Evolutionary conservation across 2,797 vertebrate species (phyloP), one percentile per base, ranked within the genome.

Genomic region (Cyprinodon diabolis): DNA sequence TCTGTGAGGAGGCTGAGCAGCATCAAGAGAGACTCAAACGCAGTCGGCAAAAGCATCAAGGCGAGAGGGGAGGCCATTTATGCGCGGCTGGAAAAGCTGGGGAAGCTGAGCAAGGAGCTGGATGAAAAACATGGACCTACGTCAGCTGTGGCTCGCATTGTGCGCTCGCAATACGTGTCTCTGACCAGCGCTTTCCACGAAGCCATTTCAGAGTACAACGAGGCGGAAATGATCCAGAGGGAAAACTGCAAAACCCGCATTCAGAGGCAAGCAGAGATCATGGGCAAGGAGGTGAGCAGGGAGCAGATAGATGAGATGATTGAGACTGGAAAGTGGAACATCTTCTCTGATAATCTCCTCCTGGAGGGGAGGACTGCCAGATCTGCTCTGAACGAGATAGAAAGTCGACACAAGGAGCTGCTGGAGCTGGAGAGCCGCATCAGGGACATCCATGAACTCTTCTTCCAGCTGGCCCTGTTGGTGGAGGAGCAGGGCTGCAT

Each of bases 221-320:
- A 93, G 60, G 93, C 96, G 0, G 98, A 99, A 92, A 96, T 97
- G 96, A 90, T 86, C 58, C 97, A 98, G 79, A 91, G 95, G 68
- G 97, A 98, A 81, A 98, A 99, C 92, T 99, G 97, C 94, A 98
- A 97, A 94, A 95, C 94, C 30, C 96, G 97, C 77, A 99, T 99
- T 87, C 97, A 97, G 92, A 93, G 98, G 71, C 97, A 99, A 77
- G 95, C 98, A 0, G 96, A 98, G 93, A 99, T 99, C 88, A 96
- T 99, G 98, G 97, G 98, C 75, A 96, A 95, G 85, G 97, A 98
- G 51, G 93, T 99, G 77, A 97, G 93, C 68, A 86, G 95, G 12
- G 95, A 96, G 69, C 96, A 99, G 94, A 96, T 99, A 3, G 97
- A 99, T 57, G 96, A 98, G 81, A 98, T 99, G 96, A 96, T 98